phyloP scores from a whole-genome alignment of 2,113 vertebrate species.

The Boulengeromyrus knoepffleri region DNA sequence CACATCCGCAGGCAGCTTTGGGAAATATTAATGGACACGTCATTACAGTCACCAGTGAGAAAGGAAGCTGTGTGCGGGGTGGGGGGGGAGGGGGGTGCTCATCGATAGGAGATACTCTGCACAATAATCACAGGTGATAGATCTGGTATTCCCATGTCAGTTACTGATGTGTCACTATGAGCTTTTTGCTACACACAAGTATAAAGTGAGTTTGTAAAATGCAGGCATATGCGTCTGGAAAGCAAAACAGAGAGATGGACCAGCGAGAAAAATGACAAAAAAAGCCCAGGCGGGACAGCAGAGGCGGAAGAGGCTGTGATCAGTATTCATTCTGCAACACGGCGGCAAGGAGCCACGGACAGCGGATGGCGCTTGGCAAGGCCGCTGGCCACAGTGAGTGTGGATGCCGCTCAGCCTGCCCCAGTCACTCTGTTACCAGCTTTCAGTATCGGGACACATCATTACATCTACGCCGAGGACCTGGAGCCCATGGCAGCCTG shows the following conservation, averaged over 20 bases:
- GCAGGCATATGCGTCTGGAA: background rate
- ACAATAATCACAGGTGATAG: conserved; percentile 12
- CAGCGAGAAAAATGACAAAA: background rate
- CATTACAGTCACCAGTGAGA: conserved; percentile 14
- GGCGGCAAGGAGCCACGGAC: background rate
- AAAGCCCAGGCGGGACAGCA: background rate
- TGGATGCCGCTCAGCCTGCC: conserved; percentile 28
- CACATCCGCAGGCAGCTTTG: conserved; percentile 8
- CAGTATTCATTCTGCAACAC: conserved; percentile 15
- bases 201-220: background rate
- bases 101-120: conserved; percentile 17
- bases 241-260: conserved; percentile 5
- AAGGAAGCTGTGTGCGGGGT: background rate
- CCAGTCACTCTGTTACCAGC: conserved; percentile 27
- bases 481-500: conserved; percentile 21
- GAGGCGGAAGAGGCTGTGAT: conserved; percentile 4
- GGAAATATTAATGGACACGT: conserved; percentile 20
- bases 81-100: background rate
- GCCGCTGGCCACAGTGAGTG: conserved; percentile 16
- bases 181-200: background rate
- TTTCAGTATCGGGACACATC: conserved; percentile 35
- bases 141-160: background rate
- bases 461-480: conserved; percentile 31
- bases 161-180: background rate
- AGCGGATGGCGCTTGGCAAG: conserved; percentile 29